A percentile compares a stretch with the other conserved stretches of the same genome.
Conservation (phyloP, 1,140 invertebrate species). For the Aphelenchoides fujianensis region DNA sequence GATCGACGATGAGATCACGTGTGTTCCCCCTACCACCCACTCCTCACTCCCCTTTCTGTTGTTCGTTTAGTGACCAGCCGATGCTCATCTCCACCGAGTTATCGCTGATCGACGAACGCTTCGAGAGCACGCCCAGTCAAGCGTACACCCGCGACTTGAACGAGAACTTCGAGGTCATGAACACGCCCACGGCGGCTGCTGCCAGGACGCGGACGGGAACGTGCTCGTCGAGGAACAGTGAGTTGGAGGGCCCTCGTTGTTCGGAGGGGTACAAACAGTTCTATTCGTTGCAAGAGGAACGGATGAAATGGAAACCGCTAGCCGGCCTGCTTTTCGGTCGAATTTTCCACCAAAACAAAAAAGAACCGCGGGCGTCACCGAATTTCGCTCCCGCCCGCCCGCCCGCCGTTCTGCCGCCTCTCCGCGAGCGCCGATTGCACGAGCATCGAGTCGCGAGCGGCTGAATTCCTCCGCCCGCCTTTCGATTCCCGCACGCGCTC, state of each 20-base stretch:
- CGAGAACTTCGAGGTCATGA: constrained; percentile 14
- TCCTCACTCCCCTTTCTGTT: background rate
- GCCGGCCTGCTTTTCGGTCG: background rate
- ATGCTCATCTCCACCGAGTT: constrained; percentile 1
- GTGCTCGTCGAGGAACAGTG: background rate
- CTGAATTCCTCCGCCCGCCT: background rate
- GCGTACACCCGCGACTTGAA: background rate
- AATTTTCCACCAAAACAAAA: background rate
- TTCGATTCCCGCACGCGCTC: background rate
- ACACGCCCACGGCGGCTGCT: background rate
- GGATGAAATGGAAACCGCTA: too few relatives aligned
- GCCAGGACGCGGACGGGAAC: background rate
- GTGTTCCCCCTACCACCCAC: background rate
- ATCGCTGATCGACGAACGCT: constrained; percentile 11
- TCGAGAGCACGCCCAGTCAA: constrained; percentile 16
- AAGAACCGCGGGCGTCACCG: background rate
- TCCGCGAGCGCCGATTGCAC: background rate
- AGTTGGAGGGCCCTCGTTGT: too few relatives aligned
- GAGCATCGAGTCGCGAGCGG: background rate
- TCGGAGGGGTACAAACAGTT: too few relatives aligned
- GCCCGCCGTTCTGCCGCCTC: background rate
- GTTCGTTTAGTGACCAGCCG: constrained; percentile 21
- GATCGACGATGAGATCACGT: constrained; percentile 18
- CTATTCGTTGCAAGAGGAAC: too few relatives aligned
- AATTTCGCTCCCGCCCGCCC: background rate